Evolutionary conservation across 2,888 invertebrate species (phyloP), one percentile per base, ranked within the genome.

Genomic region (Corythucha ciliata): DNA sequence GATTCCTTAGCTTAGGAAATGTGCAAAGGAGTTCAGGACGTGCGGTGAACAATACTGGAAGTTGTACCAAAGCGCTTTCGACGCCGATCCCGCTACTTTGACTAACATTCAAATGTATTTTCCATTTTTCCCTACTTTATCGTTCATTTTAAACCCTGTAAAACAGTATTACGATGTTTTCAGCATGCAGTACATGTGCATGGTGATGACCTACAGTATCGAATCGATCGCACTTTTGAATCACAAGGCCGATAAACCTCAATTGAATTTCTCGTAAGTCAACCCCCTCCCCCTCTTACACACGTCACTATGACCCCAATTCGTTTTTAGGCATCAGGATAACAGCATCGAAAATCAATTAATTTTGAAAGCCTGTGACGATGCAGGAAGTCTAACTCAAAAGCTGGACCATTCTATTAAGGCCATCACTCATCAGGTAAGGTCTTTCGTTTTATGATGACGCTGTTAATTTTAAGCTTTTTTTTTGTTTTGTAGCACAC

Each of bases 11-110:
- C 66, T 89, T 59, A 70, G 83, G 41, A 85, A 85, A 67, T 80
- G 82, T 57, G 79, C 80, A 0, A 78, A 80, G 56, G 80, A 83
- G 58, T 78, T 88, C 51, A 79, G 80, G 58, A 71, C 70, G 2
- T 80, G 86, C 57, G 81, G 82, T 34, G 82, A 83, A 45, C 74
- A 78, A 53, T 86, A 84, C 63, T 80, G 81, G 63, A 79, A 79
- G 53, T 70, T 90, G 4, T 87, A 87, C 67, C 83, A 85, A 66
- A 80, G 83, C 1, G 83, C 85, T 2, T 89, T 90, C 66, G 88
- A 89, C 71, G 87, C 88, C 1, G 89, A 90, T 71, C 80, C 82
- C 5, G 75, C 78, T 3, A 83, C 87, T 0, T 67, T 89, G 36
- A 77, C 79, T 58, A 83, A 83, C 63, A 75, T 86, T 55, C 79